Conservation (phyloP, 2,888 invertebrate genomes). For the Apamea anceps region DNA sequence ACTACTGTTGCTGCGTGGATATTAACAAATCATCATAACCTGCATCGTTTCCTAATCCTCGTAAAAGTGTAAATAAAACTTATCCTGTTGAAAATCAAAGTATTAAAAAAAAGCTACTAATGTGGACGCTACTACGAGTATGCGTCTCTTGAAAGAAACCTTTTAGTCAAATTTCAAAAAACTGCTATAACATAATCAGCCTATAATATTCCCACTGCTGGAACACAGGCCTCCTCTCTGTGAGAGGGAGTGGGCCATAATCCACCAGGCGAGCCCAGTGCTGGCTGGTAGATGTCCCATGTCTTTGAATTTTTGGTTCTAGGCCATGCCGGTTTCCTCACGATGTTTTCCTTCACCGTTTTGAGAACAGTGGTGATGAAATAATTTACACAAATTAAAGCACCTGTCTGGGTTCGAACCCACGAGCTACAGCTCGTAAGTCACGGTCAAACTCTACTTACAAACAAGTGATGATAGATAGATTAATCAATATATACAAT, state of each 20-base stretch:
- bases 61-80: no score
- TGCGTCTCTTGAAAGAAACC: not conserved
- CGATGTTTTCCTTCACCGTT: no score
- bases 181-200: not conserved
- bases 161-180: not conserved
- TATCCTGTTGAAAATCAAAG: no score
- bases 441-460: no score
- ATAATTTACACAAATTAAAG: no score
- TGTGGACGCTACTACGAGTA: not conserved
- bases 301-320: no score
- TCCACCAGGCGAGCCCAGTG: not conserved
- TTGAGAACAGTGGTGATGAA: no score
- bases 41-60: not conserved
- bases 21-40: not conserved
- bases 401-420: no score
- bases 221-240: not conserved
- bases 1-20: not conserved
- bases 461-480: not conserved
- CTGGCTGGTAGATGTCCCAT: not conserved
- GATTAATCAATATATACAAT: not conserved
- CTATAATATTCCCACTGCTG: not conserved
- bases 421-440: no score
- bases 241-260: not conserved
- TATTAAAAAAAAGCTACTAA: not conserved
- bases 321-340: no score